A percentile compares a stretch with the other conserved stretches of the same genome.
phyloP scores from a whole-genome alignment of 2,797 vertebrate genomes.

The Poecilia gillii region DNA sequence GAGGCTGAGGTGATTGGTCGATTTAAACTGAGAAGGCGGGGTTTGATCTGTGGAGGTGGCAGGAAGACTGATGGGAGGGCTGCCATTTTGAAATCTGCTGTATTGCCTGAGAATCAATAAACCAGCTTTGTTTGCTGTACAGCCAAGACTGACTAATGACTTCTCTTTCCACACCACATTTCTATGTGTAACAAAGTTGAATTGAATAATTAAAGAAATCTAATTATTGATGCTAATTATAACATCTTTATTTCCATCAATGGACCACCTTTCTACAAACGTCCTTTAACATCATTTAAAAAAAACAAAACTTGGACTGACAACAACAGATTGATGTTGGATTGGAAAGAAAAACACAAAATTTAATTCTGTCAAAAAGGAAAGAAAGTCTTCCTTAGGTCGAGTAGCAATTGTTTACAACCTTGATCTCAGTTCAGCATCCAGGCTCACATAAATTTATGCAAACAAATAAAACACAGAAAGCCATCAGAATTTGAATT shows the following conservation, averaged over 20 bases:
- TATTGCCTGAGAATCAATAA: too few relatives aligned
- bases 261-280: conserved; percentile 13
- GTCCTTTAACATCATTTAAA: not conserved
- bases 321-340: conserved; percentile 5
- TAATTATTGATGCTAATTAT: conserved; percentile 14
- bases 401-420: conserved; percentile 35
- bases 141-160: too few relatives aligned
- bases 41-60: too few relatives aligned
- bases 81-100: too few relatives aligned
- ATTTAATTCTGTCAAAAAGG: conserved; percentile 4
- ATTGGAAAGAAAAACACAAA: not conserved
- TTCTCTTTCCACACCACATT: too few relatives aligned
- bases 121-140: too few relatives aligned
- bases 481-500: conserved; percentile 32
- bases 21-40: too few relatives aligned
- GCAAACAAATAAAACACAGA: conserved; percentile 32
- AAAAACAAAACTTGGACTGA: conserved; percentile 18
- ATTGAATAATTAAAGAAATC: not conserved
- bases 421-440: conserved; percentile 34
- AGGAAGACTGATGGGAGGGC: too few relatives aligned
- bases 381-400: conserved; percentile 13
- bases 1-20: too few relatives aligned
- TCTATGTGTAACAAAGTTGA: too few relatives aligned
- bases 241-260: conserved; percentile 20
- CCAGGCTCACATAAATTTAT: conserved; percentile 17